Base-by-base conservation (phyloP, 2,113 vertebrate genomes). In the Colaptes auratus region DNA sequence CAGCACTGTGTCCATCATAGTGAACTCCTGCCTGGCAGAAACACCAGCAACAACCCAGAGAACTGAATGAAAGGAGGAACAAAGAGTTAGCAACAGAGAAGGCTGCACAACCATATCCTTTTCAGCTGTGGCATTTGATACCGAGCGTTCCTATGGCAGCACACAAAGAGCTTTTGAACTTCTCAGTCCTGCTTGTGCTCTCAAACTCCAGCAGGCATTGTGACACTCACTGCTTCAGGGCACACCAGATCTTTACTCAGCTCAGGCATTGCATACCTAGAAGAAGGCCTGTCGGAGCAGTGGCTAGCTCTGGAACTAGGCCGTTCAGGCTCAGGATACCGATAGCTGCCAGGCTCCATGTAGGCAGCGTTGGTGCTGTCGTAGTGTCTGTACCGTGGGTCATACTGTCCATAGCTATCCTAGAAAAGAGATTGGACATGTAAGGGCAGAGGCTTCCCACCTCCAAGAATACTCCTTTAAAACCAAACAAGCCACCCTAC, bases 271-370 rank as follows among this genome's bases (percentile, higher is more conserved):
- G 50, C 96, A 13, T 66, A 99, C 99, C 99, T 98, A 79, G 99
- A 98, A 24, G 98, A 13, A 0, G 99, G 98, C 39, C 98, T 97
- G 91, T 99, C 99, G 0, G 99, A 99, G 96, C 98, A 99, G 95
- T 99, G 99, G 65, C 99, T 99, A 1, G 98, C 90, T 93, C 99
- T 98, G 46, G 99, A 99, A 90, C 98, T 99, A 5, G 98, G 98
- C 31, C 98, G 98, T 52, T 99, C 99, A 1, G 97, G 97, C 59
- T 98, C 98, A 0, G 97, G 59, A 39, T 98, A 98, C 42, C 96
- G 98, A 55, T 98, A 98, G 86, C 83, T 89, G 2, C 92, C 97
- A 4, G 96, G 80, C 58, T 99, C 98, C 24, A 94, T 9, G 28
- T 98, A 99, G 7, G 96, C 94, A 4, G 93, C 15, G 7, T 97